Conservation (phyloP, 2,888 invertebrate genomes). For the Acronicta psi region DNA sequence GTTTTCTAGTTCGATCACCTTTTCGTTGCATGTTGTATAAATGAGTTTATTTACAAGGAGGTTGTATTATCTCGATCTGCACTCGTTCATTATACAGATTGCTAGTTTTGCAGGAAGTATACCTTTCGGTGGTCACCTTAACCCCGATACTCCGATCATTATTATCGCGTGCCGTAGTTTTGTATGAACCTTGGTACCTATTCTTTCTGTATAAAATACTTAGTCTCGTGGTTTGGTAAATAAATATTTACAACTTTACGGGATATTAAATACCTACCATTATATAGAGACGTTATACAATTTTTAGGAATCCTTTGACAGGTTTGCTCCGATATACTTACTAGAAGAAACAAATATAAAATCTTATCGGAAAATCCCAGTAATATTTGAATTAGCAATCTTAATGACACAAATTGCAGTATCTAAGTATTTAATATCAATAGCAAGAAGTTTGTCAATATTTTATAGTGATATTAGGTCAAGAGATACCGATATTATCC, state of each 20-base stretch:
- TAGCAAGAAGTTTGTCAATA: conserved; percentile 10
- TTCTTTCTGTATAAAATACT: conserved; percentile 24
- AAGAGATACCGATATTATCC: conserved; percentile 1
- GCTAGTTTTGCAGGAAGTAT: conserved; percentile 70
- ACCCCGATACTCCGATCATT: conserved; percentile 72
- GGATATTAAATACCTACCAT: background rate
- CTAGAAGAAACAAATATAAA: background rate
- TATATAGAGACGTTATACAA: too few relatives aligned
- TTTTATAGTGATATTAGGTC: conserved; percentile 9
- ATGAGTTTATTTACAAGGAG: conserved; percentile 6
- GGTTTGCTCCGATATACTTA: background rate
- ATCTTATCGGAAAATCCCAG: conserved; percentile 13
- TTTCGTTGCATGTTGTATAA: background rate
- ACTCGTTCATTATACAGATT: conserved; percentile 52
- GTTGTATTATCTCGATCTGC: conserved; percentile 37
- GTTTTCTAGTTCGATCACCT: conserved; percentile 3
- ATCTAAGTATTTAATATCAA: background rate
- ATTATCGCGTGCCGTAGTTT: conserved; percentile 69
- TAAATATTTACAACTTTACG: background rate
- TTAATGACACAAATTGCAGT: background rate
- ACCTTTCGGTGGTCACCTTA: conserved; percentile 72
- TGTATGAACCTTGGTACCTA: conserved; percentile 67
- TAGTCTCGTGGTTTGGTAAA: conserved; percentile 18
- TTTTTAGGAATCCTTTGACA: too few relatives aligned
- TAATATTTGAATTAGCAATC: conserved; percentile 23